A percentile compares a stretch with the other conserved stretches of the same genome.
Conservation (phyloP, 2,888 invertebrate genomes). For the Ellobium chinense region DNA sequence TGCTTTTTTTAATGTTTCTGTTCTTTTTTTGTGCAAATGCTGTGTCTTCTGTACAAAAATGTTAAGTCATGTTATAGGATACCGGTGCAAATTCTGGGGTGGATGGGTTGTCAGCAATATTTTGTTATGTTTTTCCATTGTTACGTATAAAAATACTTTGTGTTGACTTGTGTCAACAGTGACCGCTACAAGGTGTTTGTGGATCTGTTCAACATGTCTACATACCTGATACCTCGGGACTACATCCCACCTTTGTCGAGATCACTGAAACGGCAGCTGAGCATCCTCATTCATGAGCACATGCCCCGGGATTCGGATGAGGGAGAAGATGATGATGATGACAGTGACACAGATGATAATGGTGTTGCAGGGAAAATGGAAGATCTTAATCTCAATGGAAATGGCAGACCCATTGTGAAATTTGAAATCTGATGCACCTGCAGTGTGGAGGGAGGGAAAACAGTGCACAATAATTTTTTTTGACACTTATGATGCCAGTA, state of each 20-base stretch:
- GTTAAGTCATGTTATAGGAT: too few species aligned
- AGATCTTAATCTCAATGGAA: slow-evolving; percentile 9
- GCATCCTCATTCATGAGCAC: slow-evolving; percentile 60
- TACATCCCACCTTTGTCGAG: slow-evolving; percentile 93
- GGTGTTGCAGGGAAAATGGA: neutral
- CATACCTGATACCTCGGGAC: slow-evolving; percentile 94
- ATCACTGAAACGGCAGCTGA: slow-evolving; percentile 88
- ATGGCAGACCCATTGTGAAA: neutral
- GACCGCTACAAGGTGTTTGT: slow-evolving; percentile 99
- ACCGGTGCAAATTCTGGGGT: too few species aligned
- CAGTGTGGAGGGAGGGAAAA: neutral
- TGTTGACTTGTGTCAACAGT: slow-evolving; percentile 80
- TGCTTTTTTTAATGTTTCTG: too few species aligned
- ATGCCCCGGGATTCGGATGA: slow-evolving; percentile 36
- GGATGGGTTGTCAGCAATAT: too few species aligned
- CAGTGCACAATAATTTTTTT: too few species aligned
- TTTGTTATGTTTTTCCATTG: too few species aligned
- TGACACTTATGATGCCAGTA: too few species aligned
- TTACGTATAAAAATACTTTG: neutral
- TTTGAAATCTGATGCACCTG: slow-evolving; percentile 3
- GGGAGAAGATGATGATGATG: slow-evolving; percentile 36
- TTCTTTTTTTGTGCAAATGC: too few species aligned
- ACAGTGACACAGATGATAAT: slow-evolving; percentile 14
- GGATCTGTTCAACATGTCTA: slow-evolving; percentile 97
- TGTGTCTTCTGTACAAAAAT: too few species aligned